Conservation (phyloP, 2,888 invertebrate genomes). For the Cataglyphis albicans region DNA sequence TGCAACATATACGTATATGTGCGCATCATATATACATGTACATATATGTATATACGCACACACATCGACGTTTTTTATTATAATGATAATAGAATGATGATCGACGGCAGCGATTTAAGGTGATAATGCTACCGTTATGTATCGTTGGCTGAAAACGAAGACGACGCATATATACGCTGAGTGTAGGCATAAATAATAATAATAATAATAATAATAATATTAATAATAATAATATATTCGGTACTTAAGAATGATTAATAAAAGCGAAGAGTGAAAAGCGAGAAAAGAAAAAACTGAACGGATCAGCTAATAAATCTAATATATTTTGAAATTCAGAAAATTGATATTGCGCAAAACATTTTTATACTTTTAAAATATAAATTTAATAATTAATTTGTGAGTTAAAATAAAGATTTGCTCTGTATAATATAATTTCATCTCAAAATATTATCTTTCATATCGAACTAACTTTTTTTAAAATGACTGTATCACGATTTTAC, state of each 20-base stretch:
- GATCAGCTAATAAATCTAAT: too few relatives aligned
- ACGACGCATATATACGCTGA: slow-evolving; percentile 30
- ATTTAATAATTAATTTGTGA: too few relatives aligned
- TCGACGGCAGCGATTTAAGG: slow-evolving; percentile 24
- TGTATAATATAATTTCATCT: too few relatives aligned
- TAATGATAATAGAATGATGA: slow-evolving; percentile 50
- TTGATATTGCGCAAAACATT: too few relatives aligned
- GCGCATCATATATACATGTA: slow-evolving; percentile 11
- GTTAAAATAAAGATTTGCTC: too few relatives aligned
- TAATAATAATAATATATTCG: slow-evolving; percentile 70
- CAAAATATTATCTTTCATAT: too few relatives aligned
- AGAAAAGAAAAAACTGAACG: neutral
- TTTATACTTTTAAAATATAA: too few relatives aligned
- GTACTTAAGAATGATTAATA: slow-evolving; percentile 74
- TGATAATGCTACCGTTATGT: neutral
- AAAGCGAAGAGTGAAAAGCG: neutral
- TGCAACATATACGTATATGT: slow-evolving; percentile 8
- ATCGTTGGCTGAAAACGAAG: neutral
- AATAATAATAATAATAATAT: slow-evolving; percentile 45
- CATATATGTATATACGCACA: neutral
- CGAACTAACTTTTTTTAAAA: too few relatives aligned
- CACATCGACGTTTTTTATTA: slow-evolving; percentile 72
- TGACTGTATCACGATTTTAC: too few relatives aligned
- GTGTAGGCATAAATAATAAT: slow-evolving; percentile 59
- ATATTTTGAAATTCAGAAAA: too few relatives aligned